Conservation (phyloP, 2,888 invertebrate genomes). For the Achlya flavicornis region DNA sequence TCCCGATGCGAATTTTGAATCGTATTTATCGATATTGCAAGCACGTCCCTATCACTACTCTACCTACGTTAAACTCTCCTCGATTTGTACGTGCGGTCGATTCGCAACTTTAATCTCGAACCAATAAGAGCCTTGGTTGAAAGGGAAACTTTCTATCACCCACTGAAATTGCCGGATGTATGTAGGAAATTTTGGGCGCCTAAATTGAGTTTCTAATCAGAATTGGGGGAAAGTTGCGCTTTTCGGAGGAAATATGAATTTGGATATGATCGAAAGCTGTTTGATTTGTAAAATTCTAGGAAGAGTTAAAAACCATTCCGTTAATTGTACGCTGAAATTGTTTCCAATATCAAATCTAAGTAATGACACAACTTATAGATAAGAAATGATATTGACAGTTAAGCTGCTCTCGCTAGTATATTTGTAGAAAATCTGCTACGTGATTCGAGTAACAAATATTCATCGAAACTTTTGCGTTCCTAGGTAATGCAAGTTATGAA, state of each 20-base stretch:
- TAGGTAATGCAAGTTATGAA: neutral
- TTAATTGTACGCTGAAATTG: neutral
- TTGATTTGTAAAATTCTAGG: neutral
- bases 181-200: neutral
- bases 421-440: neutral
- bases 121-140: slow-evolving; percentile 23
- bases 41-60: slow-evolving; percentile 61
- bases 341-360: neutral
- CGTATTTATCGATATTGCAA: slow-evolving; percentile 54
- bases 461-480: neutral
- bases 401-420: neutral
- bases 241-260: neutral
- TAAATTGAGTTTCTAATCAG: neutral
- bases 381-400: neutral
- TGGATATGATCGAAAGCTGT: neutral
- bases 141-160: slow-evolving; percentile 36
- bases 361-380: neutral
- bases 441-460: neutral
- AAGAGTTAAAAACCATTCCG: neutral
- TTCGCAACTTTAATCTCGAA: slow-evolving; percentile 23
- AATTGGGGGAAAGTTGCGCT: neutral
- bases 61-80: slow-evolving; percentile 38
- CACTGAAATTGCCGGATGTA: slow-evolving; percentile 21
- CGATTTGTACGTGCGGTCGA: slow-evolving; percentile 19
- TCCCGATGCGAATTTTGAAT: slow-evolving; percentile 46